Percentiles rank a stretch among this genome's conserved stretches.
Evolutionary conservation across 2,113 vertebrate genomes (phyloP).

Genomic region (Trichomycterus rosablanca): DNA sequence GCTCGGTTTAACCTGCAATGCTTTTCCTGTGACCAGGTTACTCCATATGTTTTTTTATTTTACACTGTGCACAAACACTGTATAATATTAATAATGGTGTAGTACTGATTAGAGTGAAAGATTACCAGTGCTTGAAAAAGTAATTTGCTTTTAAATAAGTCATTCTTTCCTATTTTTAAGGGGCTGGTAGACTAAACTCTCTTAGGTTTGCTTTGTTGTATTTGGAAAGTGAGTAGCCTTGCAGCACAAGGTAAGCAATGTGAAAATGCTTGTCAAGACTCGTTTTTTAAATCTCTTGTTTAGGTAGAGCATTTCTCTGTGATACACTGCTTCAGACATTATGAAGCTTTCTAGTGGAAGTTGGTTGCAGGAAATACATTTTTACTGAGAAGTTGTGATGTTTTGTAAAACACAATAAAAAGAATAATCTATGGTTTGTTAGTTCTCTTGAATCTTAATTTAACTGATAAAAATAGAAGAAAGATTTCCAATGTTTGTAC

Average conservation of each 20-base stretch:
- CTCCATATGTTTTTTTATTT: not conserved
- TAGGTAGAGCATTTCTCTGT: not conserved
- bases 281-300: constrained; percentile 27
- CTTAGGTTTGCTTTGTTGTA: constrained; percentile 44
- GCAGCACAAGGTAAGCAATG: constrained; percentile 15
- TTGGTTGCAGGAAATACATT: too few relatives aligned
- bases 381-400: too few relatives aligned
- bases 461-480: too few relatives aligned
- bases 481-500: too few relatives aligned
- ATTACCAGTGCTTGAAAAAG: not conserved
- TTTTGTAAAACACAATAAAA: too few relatives aligned
- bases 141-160: not conserved
- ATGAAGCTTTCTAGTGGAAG: too few relatives aligned
- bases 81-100: not conserved
- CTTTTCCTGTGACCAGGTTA: not conserved
- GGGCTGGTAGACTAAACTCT: constrained; percentile 18
- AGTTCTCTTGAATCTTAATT: too few relatives aligned
- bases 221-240: constrained; percentile 21
- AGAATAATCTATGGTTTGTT: too few relatives aligned
- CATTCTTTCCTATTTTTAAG: not conserved
- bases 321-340: too few relatives aligned
- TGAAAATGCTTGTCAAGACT: constrained; percentile 46
- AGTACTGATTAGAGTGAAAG: not conserved
- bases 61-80: not conserved
- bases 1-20: not conserved